Evolutionary conservation across 2,113 vertebrate genomes (phyloP).

Genomic region (Sus scrofa): T2T-Sscrofa CM000822.6:19515501-19516000

Average conservation of each 20-base stretch:
- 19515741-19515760: background rate
- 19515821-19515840: background rate
- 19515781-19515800: background rate
- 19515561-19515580: background rate
- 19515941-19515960: background rate
- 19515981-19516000: background rate
- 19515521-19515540: background rate
- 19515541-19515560: background rate
- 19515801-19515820: background rate
- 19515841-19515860: background rate
- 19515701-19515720: background rate
- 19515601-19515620: background rate
- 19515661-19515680: background rate
- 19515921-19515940: background rate
- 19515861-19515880: background rate
- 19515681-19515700: background rate
- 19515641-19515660: conserved; percentile 17
- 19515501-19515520: background rate
- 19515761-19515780: background rate
- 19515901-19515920: background rate
- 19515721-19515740: background rate
- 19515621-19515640: background rate
- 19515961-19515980: background rate
- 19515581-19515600: background rate
- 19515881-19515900: background rate